Base-by-base conservation (phyloP, 1,140 invertebrate species). In the Frieseomelitta varia region DNA sequence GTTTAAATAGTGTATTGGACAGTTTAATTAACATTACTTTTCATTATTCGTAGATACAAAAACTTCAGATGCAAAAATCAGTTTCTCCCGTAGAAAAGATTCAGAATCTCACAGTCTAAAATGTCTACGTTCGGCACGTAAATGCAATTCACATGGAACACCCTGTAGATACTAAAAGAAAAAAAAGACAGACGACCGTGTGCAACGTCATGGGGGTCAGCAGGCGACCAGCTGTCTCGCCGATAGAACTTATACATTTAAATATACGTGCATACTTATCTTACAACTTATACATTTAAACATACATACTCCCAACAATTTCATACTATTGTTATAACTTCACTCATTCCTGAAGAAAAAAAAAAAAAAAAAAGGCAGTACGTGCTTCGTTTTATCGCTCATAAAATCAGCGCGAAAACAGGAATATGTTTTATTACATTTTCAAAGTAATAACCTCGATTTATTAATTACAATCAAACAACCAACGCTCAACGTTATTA, bases 161-260 rank as follows among this genome's bases (percentile, higher is more conserved):
- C 87, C 86, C 68, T 84, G 17, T 89, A 86, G 78, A 84, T 65
- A 47, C 11, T 47, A 8, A 47, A 47, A 6, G 39, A 8, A 47
- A 77, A 77, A n/a, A 86, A 74, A 68, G 47, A 63, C 24, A 75
- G 75, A 85, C 63, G 84, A 47, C 65, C 76, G 85, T 55, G 82
- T 79, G 61, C 63, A 88, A 51, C 83, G 72, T 80, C 87, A 91
- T 91, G 89, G 91, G 91, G 92, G 92, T 92, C 90, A 91, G 90
- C 91, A 93, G 91, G 91, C 91, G 90, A 92, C 92, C 92, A 93
- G 91, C 91, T 93, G 92, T 86, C 87, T 77, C 85, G 63, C 75
- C 74, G 53, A 85, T 79, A 58, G 88, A 87, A 88, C 79, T 90
- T 87, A 87, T 79, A 73, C 19, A 24, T 74, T 74, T 74, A 74